Percentiles rank a stretch among this genome's conserved stretches.
These are phyloP conservation scores for Penelope pileata DNA, from an alignment of 2,113 vertebrate genomes.

Conservation along the genomic window DNA sequence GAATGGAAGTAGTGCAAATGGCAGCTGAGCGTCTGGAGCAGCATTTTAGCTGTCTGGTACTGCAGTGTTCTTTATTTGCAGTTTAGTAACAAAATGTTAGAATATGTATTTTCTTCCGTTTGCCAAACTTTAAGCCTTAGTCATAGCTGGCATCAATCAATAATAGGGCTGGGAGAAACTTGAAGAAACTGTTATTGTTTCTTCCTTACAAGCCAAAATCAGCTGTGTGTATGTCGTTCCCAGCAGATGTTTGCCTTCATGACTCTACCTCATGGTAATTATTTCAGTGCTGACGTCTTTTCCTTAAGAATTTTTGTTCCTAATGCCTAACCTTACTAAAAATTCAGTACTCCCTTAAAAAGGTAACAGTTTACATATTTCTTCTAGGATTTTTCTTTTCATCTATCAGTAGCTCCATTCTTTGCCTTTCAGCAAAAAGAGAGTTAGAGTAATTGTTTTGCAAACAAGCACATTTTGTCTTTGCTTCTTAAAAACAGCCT, in stretches of 20 bases:
- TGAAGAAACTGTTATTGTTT: background rate
- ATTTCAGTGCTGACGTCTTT: background rate
- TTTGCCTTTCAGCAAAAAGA: background rate
- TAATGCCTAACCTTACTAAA: background rate
- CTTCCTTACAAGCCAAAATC: background rate
- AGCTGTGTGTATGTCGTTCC: background rate
- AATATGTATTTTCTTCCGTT: background rate
- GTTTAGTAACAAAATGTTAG: background rate
- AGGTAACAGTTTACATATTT: background rate
- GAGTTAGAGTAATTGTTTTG: background rate
- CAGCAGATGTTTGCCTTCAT: background rate
- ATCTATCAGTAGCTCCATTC: background rate
- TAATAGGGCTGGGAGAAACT: background rate
- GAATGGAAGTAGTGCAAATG: background rate
- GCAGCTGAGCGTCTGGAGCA: background rate
- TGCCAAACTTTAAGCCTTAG: background rate
- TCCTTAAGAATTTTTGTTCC: background rate
- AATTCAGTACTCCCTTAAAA: background rate
- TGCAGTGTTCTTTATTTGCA: background rate
- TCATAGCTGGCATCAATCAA: conserved; percentile 20
- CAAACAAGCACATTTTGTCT: background rate
- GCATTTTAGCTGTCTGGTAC: background rate
- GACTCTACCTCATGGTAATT: background rate
- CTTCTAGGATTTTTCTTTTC: background rate
- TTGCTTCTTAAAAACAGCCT: background rate